These are phyloP conservation scores for Cerastis rubricosa DNA, from an alignment of 2,888 invertebrate genomes.

Conservation along the genomic window DNA sequence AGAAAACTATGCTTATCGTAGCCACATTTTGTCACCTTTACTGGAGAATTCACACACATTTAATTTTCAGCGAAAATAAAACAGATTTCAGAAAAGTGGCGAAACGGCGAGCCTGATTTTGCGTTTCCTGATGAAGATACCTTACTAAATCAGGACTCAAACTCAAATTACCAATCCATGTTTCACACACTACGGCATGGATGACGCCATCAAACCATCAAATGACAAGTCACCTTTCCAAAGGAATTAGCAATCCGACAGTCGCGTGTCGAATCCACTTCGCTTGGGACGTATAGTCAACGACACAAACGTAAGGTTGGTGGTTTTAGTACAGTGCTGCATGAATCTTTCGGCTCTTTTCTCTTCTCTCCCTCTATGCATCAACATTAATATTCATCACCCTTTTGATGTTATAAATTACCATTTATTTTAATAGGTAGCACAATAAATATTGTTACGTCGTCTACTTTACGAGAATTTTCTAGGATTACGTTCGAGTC, in stretches of 20 bases:
- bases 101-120: neutral
- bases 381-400: too few relatives aligned
- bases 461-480: too few relatives aligned
- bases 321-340: neutral
- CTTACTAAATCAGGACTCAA: slow-evolving; percentile 4
- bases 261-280: slow-evolving; percentile 53
- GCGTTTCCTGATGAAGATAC: neutral
- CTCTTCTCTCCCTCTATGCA: too few relatives aligned
- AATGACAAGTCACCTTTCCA: slow-evolving; percentile 51
- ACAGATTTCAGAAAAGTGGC: neutral
- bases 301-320: neutral
- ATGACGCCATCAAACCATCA: slow-evolving; percentile 36
- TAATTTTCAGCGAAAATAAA: neutral
- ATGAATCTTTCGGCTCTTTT: neutral
- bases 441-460: too few relatives aligned
- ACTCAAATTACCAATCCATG: neutral
- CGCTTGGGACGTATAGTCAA: slow-evolving; percentile 18
- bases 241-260: slow-evolving; percentile 44
- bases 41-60: neutral
- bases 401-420: too few relatives aligned
- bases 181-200: slow-evolving; percentile 1
- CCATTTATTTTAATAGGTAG: too few relatives aligned
- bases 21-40: neutral
- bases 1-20: too few relatives aligned
- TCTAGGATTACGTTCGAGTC: too few relatives aligned